Evolutionary conservation across 1,140 invertebrate species (phyloP).

Genomic region (Drosophila subobscura): DNA sequence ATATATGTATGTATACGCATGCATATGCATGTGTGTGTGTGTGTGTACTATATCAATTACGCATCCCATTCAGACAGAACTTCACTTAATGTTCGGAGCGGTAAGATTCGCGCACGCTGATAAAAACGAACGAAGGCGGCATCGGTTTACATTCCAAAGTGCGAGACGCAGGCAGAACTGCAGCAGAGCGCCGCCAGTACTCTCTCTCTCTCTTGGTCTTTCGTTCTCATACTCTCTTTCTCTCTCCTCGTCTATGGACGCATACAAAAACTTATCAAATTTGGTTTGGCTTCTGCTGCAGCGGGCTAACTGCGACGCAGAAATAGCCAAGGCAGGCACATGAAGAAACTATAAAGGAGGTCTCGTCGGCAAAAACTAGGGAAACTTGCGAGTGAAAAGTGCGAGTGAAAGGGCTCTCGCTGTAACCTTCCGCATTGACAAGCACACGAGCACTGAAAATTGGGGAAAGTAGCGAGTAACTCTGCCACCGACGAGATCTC

Average conservation of each 20-base stretch:
- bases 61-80: slow-evolving; percentile 69
- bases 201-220: neutral
- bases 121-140: slow-evolving; percentile 46
- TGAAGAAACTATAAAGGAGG: too few species aligned
- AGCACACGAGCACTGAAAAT: too few species aligned
- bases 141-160: slow-evolving; percentile 78
- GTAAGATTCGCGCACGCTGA: slow-evolving; percentile 57
- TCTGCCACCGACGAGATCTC: too few species aligned
- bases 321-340: slow-evolving; percentile 9
- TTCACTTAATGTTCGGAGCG: slow-evolving; percentile 22
- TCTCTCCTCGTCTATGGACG: neutral
- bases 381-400: too few species aligned
- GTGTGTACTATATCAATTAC: slow-evolving; percentile 50
- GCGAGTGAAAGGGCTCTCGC: too few species aligned
- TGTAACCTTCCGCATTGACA: too few species aligned
- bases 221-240: slow-evolving; percentile 1
- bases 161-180: slow-evolving; percentile 13
- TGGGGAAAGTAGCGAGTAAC: too few species aligned
- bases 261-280: slow-evolving; percentile 58
- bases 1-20: slow-evolving; percentile 3
- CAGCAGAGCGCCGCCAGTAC: slow-evolving; percentile 5
- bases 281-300: slow-evolving; percentile 33
- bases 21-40: neutral
- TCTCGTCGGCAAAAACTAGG: too few species aligned
- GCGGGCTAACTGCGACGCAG: slow-evolving; percentile 59